Conservation (phyloP, 2,888 invertebrate genomes). For the Tenthredo notha region DNA sequence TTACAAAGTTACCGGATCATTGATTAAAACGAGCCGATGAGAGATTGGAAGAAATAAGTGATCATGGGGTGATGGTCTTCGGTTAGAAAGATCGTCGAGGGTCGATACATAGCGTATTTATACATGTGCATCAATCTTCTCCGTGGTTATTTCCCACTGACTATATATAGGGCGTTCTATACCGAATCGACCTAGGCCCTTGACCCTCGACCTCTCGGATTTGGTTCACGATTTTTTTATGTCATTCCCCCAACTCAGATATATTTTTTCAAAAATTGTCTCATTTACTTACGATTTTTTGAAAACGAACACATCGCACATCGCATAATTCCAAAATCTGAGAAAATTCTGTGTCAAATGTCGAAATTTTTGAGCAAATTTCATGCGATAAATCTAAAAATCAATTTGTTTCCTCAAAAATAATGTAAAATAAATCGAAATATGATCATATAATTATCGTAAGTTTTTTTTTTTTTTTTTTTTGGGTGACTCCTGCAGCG, state of each 20-base stretch:
- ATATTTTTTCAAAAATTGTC: too few species aligned
- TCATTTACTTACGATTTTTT: too few species aligned
- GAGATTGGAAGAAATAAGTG: not conserved
- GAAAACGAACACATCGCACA: too few species aligned
- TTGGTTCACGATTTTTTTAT: too few species aligned
- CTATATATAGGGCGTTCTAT: not conserved
- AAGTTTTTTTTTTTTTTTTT: not conserved
- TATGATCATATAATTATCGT: too few species aligned
- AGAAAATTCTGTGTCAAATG: too few species aligned
- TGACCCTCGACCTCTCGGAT: too few species aligned
- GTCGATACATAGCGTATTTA: slow-evolving; percentile 1
- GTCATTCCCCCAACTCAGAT: too few species aligned
- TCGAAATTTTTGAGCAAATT: too few species aligned
- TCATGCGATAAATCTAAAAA: not conserved
- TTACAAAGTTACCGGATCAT: not conserved
- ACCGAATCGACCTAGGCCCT: too few species aligned
- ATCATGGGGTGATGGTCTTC: not conserved
- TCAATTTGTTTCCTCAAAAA: not conserved
- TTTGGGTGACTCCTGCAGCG: not conserved
- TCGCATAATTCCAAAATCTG: too few species aligned
- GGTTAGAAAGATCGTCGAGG: not conserved
- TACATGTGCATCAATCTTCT: not conserved
- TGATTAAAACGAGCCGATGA: not conserved
- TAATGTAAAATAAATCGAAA: too few species aligned
- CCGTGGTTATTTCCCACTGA: not conserved